Evolutionary conservation across 2,113 vertebrate species (phyloP).

Genomic region (Climacteris rufus): DNA sequence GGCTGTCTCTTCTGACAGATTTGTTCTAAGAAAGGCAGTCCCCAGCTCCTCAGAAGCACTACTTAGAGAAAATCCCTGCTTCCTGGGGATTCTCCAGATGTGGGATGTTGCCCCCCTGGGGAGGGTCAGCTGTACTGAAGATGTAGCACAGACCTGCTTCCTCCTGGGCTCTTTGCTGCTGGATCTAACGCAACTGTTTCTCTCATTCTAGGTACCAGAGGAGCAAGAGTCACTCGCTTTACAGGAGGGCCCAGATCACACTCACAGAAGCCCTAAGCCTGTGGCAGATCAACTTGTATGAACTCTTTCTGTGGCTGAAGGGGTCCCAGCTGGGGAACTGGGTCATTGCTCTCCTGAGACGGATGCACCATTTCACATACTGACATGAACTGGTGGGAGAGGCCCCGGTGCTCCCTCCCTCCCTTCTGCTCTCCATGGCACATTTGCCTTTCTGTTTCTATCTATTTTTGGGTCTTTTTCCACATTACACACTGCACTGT

Average conservation of each 20-base stretch:
- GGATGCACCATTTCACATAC: constrained; percentile 51
- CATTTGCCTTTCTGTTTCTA: constrained; percentile 6
- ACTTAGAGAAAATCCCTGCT: not conserved
- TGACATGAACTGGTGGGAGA: constrained; percentile 45
- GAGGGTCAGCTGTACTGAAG: not conserved
- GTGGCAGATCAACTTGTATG: constrained; percentile 83
- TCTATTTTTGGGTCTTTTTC: not conserved
- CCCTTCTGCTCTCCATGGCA: not conserved
- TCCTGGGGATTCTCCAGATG: not conserved
- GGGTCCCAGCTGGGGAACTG: constrained; percentile 72
- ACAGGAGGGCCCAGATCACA: constrained; percentile 76
- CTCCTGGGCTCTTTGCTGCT: not conserved
- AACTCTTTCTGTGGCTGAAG: constrained; percentile 80
- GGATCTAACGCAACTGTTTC: constrained; percentile 15
- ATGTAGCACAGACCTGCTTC: not conserved
- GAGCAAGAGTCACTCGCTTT: constrained; percentile 73
- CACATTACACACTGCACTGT: not conserved
- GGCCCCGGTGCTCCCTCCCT: not conserved
- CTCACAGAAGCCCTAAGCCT: constrained; percentile 78
- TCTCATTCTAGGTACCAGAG: constrained; percentile 79
- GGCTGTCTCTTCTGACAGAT: not conserved
- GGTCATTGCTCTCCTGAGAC: constrained; percentile 70
- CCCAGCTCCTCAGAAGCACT: not conserved
- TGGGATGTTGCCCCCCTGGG: not conserved
- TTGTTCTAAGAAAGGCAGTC: not conserved